Base-by-base conservation (phyloP, 2,113 vertebrate species). In the Cebus imitator region DNA sequence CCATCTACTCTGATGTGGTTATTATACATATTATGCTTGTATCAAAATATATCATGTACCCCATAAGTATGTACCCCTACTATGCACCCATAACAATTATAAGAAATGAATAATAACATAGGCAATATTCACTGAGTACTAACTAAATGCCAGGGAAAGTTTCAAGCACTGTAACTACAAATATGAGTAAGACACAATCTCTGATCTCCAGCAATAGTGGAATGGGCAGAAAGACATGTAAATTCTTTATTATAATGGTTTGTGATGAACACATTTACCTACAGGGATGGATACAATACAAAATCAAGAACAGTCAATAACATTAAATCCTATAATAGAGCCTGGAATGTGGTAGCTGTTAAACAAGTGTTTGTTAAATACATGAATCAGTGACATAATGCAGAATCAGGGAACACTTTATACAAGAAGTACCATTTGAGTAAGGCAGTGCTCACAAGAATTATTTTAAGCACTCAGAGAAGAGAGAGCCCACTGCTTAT, bases 351-450 rank as follows among this genome's bases (percentile, higher is more conserved):
- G 35, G 52, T 45, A 85, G 18, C 23, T 81, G n/a, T 66, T 92
- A 89, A 88, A 66, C n/a, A 89, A 79, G 9, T 88, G 72, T 80
- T 73, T 90, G 35, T 87, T 92, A 96, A 96, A 76, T 91, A 52
- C 3, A 66, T 75, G 64, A 84, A 91, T 85, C 85, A 91, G 58
- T 91, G 89, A 85, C 10, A 25, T 37, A 94, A 90, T 68, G 40
- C 23, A 37, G 2, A 73, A 86, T 72, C 35, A 87, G 50, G 30
- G 55, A 94, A 90, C 12, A 84, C 11, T 10, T 94, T 57, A 68
- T 35, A 79, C 48, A 61, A 61, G 35, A 79, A 90, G 68, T 80
- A 91, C 43, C 76, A 93, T 87, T 48, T 88, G 48, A 84, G 40
- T 85, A 66, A 79, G 32, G 61, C 5, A 84, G 58, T 66, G 87